Conservation (phyloP, 2,113 vertebrate genomes). For the Willisornis vidua region DNA sequence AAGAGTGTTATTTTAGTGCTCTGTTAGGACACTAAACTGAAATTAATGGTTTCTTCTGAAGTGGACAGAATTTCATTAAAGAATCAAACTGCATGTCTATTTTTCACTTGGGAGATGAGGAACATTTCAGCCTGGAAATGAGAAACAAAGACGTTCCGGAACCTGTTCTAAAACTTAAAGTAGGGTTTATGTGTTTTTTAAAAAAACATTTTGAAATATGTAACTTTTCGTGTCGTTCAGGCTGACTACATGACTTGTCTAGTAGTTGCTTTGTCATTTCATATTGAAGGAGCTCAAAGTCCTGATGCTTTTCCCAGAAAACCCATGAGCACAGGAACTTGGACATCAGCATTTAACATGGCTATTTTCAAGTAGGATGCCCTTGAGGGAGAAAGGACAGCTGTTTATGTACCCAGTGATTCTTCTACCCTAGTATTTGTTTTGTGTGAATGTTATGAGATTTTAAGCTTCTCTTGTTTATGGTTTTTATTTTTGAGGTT, state of each 20-base stretch:
- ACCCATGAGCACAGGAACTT: neutral
- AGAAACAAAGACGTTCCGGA: neutral
- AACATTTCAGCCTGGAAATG: neutral
- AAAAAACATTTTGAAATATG: neutral
- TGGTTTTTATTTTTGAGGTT: neutral
- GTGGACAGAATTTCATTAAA: neutral
- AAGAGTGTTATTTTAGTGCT: neutral
- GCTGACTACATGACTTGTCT: neutral
- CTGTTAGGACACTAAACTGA: neutral
- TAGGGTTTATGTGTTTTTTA: neutral
- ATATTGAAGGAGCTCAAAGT: neutral
- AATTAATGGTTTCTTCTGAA: slow-evolving; percentile 8
- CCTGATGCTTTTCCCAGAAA: neutral
- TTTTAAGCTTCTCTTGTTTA: neutral
- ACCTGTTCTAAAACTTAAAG: neutral
- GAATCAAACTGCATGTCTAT: neutral
- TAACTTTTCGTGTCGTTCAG: neutral
- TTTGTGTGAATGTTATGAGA: neutral
- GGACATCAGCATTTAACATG: neutral
- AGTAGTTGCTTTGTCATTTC: neutral
- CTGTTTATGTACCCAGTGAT: neutral
- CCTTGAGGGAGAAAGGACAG: neutral
- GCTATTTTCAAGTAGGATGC: neutral
- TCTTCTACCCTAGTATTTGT: neutral
- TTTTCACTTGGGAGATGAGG: neutral